phyloP scores from a whole-genome alignment of 2,888 invertebrate species.

The Athalia rosae region DNA sequence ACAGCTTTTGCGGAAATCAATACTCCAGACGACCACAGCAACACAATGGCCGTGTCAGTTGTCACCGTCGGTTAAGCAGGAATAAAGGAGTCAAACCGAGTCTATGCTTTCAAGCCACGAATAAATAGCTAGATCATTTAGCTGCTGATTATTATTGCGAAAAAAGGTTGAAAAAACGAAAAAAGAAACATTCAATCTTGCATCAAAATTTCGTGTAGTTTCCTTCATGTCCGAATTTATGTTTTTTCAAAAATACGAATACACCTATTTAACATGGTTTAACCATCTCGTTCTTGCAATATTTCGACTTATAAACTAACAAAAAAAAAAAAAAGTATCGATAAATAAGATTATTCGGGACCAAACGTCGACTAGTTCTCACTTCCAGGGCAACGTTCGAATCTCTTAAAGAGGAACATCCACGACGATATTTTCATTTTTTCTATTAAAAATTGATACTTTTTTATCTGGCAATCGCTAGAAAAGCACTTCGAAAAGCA shows the following conservation, averaged over 20 bases:
- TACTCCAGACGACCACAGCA: constrained; percentile 59
- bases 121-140: not conserved
- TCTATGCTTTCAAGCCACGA: not conserved
- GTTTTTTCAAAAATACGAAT: not conserved
- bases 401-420: too few species aligned
- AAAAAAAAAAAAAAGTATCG: too few species aligned
- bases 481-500: too few species aligned
- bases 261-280: too few species aligned
- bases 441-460: too few species aligned
- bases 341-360: not conserved
- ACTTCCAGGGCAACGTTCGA: too few species aligned
- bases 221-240: not conserved
- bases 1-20: constrained; percentile 62
- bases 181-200: not conserved
- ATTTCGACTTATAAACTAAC: too few species aligned
- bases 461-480: too few species aligned
- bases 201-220: not conserved
- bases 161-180: not conserved
- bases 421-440: too few species aligned
- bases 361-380: too few species aligned
- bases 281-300: too few species aligned
- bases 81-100: constrained; percentile 1
- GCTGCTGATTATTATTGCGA: not conserved
- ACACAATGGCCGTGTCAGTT: not conserved
- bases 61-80: constrained; percentile 38